phyloP scores from a whole-genome alignment of 2,888 invertebrate species.

The Scrobipalpa costella region DNA sequence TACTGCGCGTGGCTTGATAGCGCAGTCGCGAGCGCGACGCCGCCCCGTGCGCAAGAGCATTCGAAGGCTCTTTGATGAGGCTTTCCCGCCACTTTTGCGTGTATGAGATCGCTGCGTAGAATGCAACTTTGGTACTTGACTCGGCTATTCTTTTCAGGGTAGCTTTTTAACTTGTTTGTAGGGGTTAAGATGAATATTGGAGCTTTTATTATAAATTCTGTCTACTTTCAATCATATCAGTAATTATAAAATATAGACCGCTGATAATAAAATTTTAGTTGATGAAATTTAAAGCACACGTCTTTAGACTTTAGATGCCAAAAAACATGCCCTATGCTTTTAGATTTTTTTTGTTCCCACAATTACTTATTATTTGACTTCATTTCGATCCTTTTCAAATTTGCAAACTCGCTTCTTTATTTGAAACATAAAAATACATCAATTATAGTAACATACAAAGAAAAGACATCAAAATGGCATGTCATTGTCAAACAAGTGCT shows the following conservation, averaged over 20 bases:
- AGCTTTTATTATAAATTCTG: too few relatives aligned
- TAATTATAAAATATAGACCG: too few relatives aligned
- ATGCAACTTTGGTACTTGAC: background rate
- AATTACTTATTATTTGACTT: too few relatives aligned
- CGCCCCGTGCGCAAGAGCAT: conserved; percentile 53
- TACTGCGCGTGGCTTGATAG: conserved; percentile 67
- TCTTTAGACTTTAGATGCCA: too few relatives aligned
- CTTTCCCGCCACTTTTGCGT: conserved; percentile 59
- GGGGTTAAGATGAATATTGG: background rate
- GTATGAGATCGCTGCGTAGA: conserved; percentile 47
- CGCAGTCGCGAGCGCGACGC: conserved; percentile 73
- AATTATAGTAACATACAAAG: background rate
- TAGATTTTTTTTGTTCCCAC: too few relatives aligned
- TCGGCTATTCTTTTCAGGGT: background rate
- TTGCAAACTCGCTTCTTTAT: background rate
- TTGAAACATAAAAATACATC: background rate
- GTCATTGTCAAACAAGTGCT: too few relatives aligned
- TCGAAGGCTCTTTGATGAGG: conserved; percentile 30
- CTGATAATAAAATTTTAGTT: too few relatives aligned
- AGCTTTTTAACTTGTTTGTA: background rate
- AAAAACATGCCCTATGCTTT: too few relatives aligned
- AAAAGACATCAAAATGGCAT: too few relatives aligned
- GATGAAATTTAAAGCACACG: too few relatives aligned
- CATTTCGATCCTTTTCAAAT: too few relatives aligned
- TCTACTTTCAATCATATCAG: too few relatives aligned